Evolutionary conservation across 2,113 vertebrate species (phyloP), one percentile per base, ranked within the genome.

Genomic region (human (Homo sapiens)): DNA sequence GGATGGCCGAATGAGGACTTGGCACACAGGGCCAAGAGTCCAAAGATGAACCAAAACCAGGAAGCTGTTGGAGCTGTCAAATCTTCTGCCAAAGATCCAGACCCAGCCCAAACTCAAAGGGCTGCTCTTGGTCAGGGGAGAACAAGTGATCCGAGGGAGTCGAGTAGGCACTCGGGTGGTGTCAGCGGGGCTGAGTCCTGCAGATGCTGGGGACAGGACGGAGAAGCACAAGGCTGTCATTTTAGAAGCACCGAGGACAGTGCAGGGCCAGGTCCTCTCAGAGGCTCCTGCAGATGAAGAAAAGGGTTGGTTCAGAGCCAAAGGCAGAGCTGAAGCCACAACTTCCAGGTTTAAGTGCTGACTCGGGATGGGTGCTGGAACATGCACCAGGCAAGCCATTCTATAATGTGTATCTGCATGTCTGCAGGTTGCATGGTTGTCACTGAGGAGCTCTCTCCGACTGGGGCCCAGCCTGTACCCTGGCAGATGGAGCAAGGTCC

Each of bases 391-490:
- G 40, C 25, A 17, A 40, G 22, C 27, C 17, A 18, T 16, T n/a
- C 11, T 13, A 76, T 3, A 27, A 38, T 0, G 6, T 22, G 43
- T 32, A 35, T 70, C 35, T 1, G 0, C 0, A 0, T 4, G 10
- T 18, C 27, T 23, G 32, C 57, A 32, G 43, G 5, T 14, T 5
- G 0, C 22, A 2, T 0, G 5, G 92, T 17, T 64, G 68, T 75
- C 55, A 18, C 40, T n/a, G 27, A 88, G 12, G 5, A 40, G 57
- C 17, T 75, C 16, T 75, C 16, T 43, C 22, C 4, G 32, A 25
- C 8, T 17, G 9, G 61, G 30, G 23, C 23, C 57, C 35, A 32
- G 20, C 14, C 64, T 30, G 18, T 6, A 35, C 78, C 50, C 35
- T 50, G 20, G 40, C 14, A 6, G 35, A 16, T 2, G 23, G 73